These are phyloP conservation scores for Balanococcus diminutus DNA, from an alignment of 2,888 invertebrate species.

Conservation along the genomic window DNA sequence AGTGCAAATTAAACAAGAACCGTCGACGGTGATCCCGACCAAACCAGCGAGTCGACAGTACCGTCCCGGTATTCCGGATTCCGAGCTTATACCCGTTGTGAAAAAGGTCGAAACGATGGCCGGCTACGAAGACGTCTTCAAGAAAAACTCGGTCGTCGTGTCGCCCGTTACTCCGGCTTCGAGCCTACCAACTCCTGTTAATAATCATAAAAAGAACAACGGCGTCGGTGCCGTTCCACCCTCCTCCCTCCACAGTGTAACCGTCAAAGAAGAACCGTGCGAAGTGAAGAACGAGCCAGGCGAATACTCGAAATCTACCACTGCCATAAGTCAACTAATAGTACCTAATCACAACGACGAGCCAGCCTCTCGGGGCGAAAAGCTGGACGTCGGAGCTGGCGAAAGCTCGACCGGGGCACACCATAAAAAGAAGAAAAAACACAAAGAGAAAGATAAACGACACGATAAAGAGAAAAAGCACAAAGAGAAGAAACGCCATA, in stretches of 20 bases:
- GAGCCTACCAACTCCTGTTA: neutral
- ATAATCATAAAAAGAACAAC: conserved; percentile 22
- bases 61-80: conserved; percentile 58
- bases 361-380: neutral
- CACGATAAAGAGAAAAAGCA: conserved; percentile 57
- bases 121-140: conserved; percentile 64
- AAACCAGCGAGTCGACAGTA: neutral
- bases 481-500: conserved; percentile 62
- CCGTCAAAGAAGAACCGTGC: neutral
- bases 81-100: conserved; percentile 69
- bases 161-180: neutral
- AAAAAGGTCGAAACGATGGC: conserved; percentile 70
- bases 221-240: neutral
- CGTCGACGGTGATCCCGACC: neutral
- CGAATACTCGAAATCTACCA: conserved; percentile 10
- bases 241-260: neutral
- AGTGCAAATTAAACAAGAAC: neutral
- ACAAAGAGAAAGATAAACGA: conserved; percentile 56
- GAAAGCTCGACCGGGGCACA: neutral
- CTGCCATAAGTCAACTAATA: conserved; percentile 6
- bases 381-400: neutral
- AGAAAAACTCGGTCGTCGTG: conserved; percentile 11
- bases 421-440: conserved; percentile 56
- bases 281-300: neutral
- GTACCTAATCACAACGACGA: conserved; percentile 27